phyloP scores from a whole-genome alignment of 2,113 vertebrate genomes.

The Ceyx margarethae region DNA sequence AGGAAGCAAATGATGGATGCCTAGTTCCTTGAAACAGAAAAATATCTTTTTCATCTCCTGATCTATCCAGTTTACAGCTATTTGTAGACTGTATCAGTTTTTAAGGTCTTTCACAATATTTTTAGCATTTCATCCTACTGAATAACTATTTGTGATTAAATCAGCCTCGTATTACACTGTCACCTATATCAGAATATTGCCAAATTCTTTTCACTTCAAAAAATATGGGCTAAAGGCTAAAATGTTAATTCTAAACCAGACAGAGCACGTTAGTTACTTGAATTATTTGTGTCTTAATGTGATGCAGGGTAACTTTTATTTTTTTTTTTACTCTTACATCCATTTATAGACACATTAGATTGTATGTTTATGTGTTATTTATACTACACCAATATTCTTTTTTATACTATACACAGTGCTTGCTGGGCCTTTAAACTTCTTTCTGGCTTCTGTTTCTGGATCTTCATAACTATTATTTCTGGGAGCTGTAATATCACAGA shows the following conservation, averaged over 20 bases:
- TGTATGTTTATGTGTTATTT: neutral
- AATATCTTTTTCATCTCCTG: neutral
- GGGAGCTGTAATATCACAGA: neutral
- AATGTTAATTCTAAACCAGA: neutral
- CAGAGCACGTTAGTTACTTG: neutral
- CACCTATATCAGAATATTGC: neutral
- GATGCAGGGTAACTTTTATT: neutral
- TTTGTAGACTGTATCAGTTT: neutral
- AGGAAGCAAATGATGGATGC: neutral
- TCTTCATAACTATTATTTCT: neutral
- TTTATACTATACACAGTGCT: neutral
- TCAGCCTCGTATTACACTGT: neutral
- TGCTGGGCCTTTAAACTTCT: neutral
- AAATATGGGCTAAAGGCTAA: neutral
- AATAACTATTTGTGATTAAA: neutral
- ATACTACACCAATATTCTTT: neutral
- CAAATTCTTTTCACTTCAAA: neutral
- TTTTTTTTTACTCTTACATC: neutral
- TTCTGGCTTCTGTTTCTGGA: neutral
- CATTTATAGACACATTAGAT: neutral
- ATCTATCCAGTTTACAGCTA: neutral
- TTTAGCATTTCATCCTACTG: neutral
- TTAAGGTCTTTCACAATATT: neutral
- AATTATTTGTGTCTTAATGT: neutral
- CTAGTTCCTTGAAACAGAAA: neutral